Base-by-base conservation (phyloP, 1,140 invertebrate species). In the Cheumatopsyche charites region DNA sequence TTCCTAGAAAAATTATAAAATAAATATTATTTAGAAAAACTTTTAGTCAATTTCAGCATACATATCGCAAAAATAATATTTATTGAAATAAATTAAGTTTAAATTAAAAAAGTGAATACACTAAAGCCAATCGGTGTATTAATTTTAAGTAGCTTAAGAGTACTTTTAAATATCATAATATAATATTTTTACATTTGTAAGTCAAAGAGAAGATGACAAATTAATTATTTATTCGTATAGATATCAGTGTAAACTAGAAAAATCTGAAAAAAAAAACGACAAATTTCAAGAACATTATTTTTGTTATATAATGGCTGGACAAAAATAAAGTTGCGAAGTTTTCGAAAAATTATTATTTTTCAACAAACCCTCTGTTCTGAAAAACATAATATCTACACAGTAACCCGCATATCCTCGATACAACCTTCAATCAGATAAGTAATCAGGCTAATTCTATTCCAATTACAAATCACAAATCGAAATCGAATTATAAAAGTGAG, bases 141-240 rank as follows among this genome's bases (percentile, higher is more conserved):
- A n/a, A n/a, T 58, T 23, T 25, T 58, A 26, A 25, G 55, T 58
- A n/a, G 25, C 25, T 58, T 52, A 52, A 52, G 19, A 52, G n/a
- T 52, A 52, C 6, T 52, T 1, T 52, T 23, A 58, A 58, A 58
- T n/a, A n/a, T n/a, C n/a, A n/a, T n/a, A n/a, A n/a, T n/a, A n/a
- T 58, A 1, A 58, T 58, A 58, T 58, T 58, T 58, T 58, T 58
- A 58, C 55, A 58, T 58, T 58, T 58, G 55, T 58, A 58, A 58
- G 55, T 25, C 25, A 47, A 47, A 6, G 13, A n/a, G 3, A 47
- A 12, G 13, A n/a, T 47, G 43, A 42, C 5, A 42, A 47, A 47
- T 47, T 47, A 47, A 7, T 3, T 4, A 58, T 21, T 25, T 55
- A 55, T 55, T 4, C 17, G 6, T 19, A 55, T 55, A 55, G 29